Evolutionary conservation across 2,113 vertebrate genomes (phyloP).

Genomic region (human): DNA sequence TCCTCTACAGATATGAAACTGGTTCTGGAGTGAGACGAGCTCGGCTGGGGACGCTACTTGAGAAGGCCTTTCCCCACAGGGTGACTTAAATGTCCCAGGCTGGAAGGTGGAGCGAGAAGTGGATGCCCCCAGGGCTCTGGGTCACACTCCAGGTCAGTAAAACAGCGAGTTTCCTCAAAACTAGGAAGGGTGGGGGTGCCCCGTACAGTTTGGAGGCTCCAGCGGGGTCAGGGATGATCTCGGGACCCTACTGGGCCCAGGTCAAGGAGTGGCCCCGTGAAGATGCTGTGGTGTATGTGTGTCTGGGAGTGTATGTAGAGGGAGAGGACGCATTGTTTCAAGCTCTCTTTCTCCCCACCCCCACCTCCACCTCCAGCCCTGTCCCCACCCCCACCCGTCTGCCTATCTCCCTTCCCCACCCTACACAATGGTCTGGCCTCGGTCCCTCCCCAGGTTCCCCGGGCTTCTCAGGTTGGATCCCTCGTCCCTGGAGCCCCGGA

Average conservation of each 20-base stretch:
- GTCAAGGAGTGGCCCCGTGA: not conserved
- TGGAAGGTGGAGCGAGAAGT: conserved; percentile 65
- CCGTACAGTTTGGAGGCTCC: not conserved
- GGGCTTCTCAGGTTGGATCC: not conserved
- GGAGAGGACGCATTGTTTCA: conserved; percentile 61
- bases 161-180: conserved; percentile 47
- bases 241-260: not conserved
- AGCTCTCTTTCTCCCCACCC: conserved; percentile 48
- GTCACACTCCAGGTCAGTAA: conserved; percentile 80
- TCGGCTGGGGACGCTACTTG: conserved; percentile 25
- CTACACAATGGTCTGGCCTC: conserved; percentile 20
- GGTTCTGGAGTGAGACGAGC: conserved; percentile 70
- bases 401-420: conserved; percentile 54
- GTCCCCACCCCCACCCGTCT: conserved; percentile 17
- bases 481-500: not conserved
- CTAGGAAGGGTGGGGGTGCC: not conserved
- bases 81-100: conserved; percentile 81
- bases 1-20: conserved; percentile 81
- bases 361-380: conserved; percentile 13
- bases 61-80: conserved; percentile 71
- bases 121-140: conserved; percentile 70
- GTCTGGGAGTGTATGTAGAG: not conserved
- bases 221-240: not conserved
- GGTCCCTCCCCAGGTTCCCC: conserved; percentile 5
- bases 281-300: not conserved